Evolutionary conservation across 1,140 invertebrate species (phyloP), one percentile per base, ranked within the genome.

Genomic region (Drosophila watanabei): DNA sequence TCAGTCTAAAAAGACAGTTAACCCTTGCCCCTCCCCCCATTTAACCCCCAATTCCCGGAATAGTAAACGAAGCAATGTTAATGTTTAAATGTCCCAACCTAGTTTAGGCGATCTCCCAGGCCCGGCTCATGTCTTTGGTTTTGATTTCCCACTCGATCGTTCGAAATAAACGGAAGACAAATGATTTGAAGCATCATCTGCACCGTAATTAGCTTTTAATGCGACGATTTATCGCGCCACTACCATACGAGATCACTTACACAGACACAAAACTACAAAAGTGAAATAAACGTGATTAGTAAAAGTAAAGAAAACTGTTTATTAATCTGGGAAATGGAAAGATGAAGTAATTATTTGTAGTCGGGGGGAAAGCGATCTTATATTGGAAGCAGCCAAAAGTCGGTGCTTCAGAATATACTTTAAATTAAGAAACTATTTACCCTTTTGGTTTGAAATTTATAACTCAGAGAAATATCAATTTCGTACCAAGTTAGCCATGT

Each of bases 241-340:
- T 80, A 69, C 68, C 61, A 84, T 70, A 86, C 62, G 70, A 59
- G 77, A 78, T 87, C 79, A 81, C 60, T 79, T 32, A 77, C 69
- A 62, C 65, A 75, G 59, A 84, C 61, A 71, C 20, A 59, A 87
- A 87, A 80, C 77, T 75, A 88, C 80, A 80, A 62, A 77, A 78
- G 66, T 66, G 64, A 89, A 87, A 88, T 89, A 88, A 89, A 88
- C 85, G 85, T 88, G 84, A 89, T 88, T 88, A 88, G 84, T 89
- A 81, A 88, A 88, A 87, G 68, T 78, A 48, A 60, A 52, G 30
- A 65, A 66, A 41, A 43, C 16, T 30, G 49, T 51, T 51, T 0
- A 51, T 51, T 51, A 51, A 51, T 51, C 49, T 51, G 49, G 49
- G 0, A 32, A 51, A 51, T 51, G 16, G 49, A n/a, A 51, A 18